phyloP scores from a whole-genome alignment of 2,113 vertebrate species.

The Pluvialis apricaria region DNA sequence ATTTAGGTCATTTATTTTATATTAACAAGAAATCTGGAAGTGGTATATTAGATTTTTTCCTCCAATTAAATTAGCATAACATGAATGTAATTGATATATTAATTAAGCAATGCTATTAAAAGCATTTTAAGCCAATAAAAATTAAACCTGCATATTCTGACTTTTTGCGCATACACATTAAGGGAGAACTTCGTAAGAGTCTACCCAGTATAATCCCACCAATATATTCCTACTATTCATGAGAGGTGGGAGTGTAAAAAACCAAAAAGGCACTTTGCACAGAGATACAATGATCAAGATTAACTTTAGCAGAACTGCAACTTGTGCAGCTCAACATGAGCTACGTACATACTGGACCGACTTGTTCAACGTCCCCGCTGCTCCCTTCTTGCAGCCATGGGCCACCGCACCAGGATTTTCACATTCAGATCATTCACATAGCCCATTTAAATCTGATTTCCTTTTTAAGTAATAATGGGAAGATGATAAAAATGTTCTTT shows the following conservation, averaged over 20 bases:
- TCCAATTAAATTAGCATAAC: constrained; percentile 57
- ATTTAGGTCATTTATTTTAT: constrained; percentile 33
- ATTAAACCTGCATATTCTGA: background rate
- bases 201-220: background rate
- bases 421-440: background rate
- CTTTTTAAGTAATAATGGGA: background rate
- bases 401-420: background rate
- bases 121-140: constrained; percentile 52
- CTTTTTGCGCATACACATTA: background rate
- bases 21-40: constrained; percentile 30
- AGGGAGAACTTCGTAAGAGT: background rate
- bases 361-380: background rate
- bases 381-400: background rate
- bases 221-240: background rate
- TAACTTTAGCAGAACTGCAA: background rate
- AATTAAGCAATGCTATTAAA: constrained; percentile 32
- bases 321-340: background rate
- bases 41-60: background rate
- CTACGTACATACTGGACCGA: background rate
- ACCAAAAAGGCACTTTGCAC: background rate
- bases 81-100: constrained; percentile 42
- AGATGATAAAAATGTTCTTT: background rate
- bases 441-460: background rate
- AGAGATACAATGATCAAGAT: background rate
- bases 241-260: background rate